A percentile compares a stretch with the other conserved stretches of the same genome.
Evolutionary conservation across 2,113 vertebrate species (phyloP).

Genomic region (Cebidichthys violaceus): DNA sequence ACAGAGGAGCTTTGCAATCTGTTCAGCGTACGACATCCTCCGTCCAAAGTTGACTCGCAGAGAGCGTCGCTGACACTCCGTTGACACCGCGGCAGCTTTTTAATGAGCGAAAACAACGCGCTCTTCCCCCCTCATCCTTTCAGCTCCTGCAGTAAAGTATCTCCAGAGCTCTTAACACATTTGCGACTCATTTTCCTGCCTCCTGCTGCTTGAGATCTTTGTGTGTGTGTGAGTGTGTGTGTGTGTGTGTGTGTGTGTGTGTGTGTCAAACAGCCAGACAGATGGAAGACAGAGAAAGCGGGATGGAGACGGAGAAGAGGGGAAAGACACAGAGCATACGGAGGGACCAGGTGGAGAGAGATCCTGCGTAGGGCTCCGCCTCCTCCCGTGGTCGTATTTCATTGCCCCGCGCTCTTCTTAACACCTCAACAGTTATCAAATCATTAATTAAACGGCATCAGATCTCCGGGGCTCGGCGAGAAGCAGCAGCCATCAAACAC

Average conservation of each 20-base stretch:
- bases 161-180: constrained; percentile 11
- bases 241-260: constrained; percentile 2
- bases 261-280: constrained; percentile 14
- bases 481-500: constrained; percentile 12
- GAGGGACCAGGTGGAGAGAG: constrained; percentile 38
- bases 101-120: constrained; percentile 42
- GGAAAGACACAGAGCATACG: constrained; percentile 25
- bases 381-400: constrained; percentile 8
- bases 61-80: constrained; percentile 35
- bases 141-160: constrained; percentile 19
- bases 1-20: no score
- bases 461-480: constrained; percentile 15
- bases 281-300: constrained; percentile 43
- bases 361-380: neutral
- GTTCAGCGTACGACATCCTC: no score
- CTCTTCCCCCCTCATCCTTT: constrained; percentile 2
- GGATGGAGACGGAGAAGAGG: constrained; percentile 18
- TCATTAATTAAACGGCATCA: constrained; percentile 46
- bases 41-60: constrained; percentile 18
- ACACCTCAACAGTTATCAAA: constrained; percentile 36
- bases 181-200: constrained; percentile 9
- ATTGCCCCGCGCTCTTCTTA: constrained; percentile 11
- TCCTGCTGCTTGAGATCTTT: constrained; percentile 5
- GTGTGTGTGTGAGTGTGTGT: constrained; percentile 2
- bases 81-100: constrained; percentile 46